These are phyloP conservation scores for Tenthredo amoena DNA, from an alignment of 2,888 invertebrate species.

Conservation along the genomic window DNA sequence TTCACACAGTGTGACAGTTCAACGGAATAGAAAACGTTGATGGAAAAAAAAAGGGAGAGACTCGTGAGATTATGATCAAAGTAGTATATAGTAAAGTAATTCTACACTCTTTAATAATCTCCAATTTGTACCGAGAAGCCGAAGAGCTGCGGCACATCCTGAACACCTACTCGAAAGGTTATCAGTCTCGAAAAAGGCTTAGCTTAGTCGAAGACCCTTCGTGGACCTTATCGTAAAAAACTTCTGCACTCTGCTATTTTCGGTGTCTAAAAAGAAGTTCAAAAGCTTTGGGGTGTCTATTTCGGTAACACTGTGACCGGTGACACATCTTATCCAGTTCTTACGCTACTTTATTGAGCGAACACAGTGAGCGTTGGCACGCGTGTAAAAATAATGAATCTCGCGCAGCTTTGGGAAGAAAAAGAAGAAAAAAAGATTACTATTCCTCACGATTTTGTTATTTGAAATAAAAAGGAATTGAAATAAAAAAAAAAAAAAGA, in stretches of 20 bases:
- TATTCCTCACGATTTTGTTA: too few species aligned
- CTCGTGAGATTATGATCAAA: background rate
- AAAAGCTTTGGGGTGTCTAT: slow-evolving; percentile 29
- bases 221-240: slow-evolving; percentile 34
- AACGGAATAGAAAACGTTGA: background rate
- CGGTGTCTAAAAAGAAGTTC: background rate
- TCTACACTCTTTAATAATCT: background rate
- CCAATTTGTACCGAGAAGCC: background rate
- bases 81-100: background rate
- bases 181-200: background rate
- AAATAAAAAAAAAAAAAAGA: background rate
- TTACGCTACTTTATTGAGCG: slow-evolving; percentile 36
- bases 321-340: slow-evolving; percentile 36
- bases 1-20: background rate
- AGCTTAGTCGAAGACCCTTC: background rate
- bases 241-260: slow-evolving; percentile 45
- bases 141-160: background rate
- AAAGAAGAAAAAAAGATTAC: background rate
- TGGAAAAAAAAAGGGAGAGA: background rate
- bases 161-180: background rate
- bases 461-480: background rate
- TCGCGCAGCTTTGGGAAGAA: background rate
- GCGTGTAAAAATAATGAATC: slow-evolving; percentile 13
- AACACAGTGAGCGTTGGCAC: slow-evolving; percentile 1
- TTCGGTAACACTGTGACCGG: background rate